Evolutionary conservation across 2,113 vertebrate species (phyloP).

Genomic region (Pungitius pungitius): DNA sequence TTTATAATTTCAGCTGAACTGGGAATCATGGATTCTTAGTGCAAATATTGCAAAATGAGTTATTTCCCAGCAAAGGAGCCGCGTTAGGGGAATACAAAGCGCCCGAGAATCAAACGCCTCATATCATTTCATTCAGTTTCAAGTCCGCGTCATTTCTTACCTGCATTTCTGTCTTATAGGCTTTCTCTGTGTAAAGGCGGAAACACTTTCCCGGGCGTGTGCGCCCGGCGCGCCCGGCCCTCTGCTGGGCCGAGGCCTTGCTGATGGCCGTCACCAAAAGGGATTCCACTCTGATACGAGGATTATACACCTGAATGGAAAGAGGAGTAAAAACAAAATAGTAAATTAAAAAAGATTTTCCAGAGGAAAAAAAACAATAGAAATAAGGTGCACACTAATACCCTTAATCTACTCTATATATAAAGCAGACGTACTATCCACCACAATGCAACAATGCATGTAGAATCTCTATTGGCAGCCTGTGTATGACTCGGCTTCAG

Average conservation of each 20-base stretch:
- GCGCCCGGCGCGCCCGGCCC: slow-evolving; percentile 93
- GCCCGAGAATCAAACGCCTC: slow-evolving; percentile 27
- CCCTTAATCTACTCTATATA: slow-evolving; percentile 14
- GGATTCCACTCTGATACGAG: slow-evolving; percentile 94
- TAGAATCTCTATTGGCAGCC: slow-evolving; percentile 62
- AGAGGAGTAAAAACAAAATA: background rate
- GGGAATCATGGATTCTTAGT: slow-evolving; percentile 32
- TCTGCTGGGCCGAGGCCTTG: slow-evolving; percentile 95
- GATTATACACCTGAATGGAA: slow-evolving; percentile 90
- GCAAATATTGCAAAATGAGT: slow-evolving; percentile 46
- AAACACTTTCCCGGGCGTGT: slow-evolving; percentile 96
- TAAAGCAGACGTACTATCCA: slow-evolving; percentile 38
- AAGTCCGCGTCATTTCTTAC: slow-evolving; percentile 65
- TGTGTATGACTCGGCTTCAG: slow-evolving; percentile 69
- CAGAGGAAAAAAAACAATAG: background rate
- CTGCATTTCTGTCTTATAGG: slow-evolving; percentile 99
- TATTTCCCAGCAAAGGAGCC: slow-evolving; percentile 33
- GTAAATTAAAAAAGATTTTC: background rate
- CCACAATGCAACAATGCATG: slow-evolving; percentile 35
- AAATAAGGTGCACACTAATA: background rate
- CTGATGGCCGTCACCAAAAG: slow-evolving; percentile 95
- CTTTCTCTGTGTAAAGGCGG: slow-evolving; percentile 96
- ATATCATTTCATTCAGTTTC: slow-evolving; percentile 1
- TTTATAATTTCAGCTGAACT: slow-evolving; percentile 41
- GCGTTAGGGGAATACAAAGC: slow-evolving; percentile 36